These are phyloP conservation scores for Apostichopus californicus DNA, from an alignment of 35 echinoderm and acorn worm genomes.

Conservation along the genomic window DNA sequence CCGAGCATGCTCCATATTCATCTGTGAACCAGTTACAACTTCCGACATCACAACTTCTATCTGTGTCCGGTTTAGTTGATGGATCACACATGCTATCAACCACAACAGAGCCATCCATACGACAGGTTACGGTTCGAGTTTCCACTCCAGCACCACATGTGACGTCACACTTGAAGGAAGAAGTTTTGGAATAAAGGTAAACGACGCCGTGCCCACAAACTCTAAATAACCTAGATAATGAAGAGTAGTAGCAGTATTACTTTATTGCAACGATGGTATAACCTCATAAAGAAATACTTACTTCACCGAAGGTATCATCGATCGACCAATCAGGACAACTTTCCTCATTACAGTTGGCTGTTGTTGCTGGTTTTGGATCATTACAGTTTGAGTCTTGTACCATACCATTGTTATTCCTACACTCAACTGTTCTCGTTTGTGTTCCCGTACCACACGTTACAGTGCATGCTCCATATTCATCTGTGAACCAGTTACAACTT, in stretches of 20 bases:
- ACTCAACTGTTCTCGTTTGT: neutral
- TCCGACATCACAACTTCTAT: neutral
- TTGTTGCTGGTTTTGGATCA: neutral
- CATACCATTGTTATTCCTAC: neutral
- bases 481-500: too few species aligned
- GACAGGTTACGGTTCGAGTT: neutral
- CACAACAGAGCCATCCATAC: neutral
- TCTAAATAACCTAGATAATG: neutral
- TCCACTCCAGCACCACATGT: neutral
- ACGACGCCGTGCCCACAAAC: too few species aligned
- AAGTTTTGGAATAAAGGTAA: too few species aligned
- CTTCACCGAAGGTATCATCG: neutral
- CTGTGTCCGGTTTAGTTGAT: neutral
- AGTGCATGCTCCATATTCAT: neutral
- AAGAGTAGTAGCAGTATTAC: too few species aligned
- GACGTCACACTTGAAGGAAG: neutral
- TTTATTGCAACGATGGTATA: too few species aligned
- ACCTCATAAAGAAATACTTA: neutral
- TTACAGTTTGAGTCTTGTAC: neutral
- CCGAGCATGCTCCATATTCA: neutral
- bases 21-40: constrained; percentile 5
- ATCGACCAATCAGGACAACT: neutral
- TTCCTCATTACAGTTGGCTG: neutral
- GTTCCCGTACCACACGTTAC: neutral
- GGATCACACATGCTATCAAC: neutral